Base-by-base conservation (phyloP, 1,140 invertebrate species). In the Aphidius ervi region DNA sequence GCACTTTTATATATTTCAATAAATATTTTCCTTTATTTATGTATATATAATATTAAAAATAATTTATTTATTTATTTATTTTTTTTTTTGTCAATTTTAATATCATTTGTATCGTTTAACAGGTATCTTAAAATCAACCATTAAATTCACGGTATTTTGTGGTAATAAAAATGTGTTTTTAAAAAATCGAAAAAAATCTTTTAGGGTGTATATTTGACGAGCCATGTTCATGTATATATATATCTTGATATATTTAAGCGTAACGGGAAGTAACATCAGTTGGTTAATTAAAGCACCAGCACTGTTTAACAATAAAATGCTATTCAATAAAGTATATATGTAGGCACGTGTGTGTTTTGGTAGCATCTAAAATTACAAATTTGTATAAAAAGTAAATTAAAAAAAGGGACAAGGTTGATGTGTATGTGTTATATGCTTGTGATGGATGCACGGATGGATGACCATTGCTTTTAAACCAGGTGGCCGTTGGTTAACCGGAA, bases 401-500 rank as follows among this genome's bases (percentile, higher is more conserved):
- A 58, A 20, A 48, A 16, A 42, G 41, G 40, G 40, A 39, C 9
- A 6, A 54, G 37, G 42, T 54, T 54, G 39, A n/a, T 16, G 6
- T 54, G 40, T 16, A 39, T 41, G n/a, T 56, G 41, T 16, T 16
- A 16, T 16, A 16, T 16, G 16, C 16, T 16, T 16, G 5, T 52
- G 41, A 43, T 39, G 62, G 55, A 57, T 53, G 48, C 23, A 67
- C 63, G 65, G 59, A 52, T 56, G 62, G 67, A 45, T 65, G 65
- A 53, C 59, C 64, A 64, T 68, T 58, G 52, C 16, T 31, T 31
- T 31, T 31, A 31, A 31, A 64, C 70, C 70, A 71, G 70, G 70
- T 72, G 69, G 67, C 63, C 48, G 58, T 45, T 37, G 53, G 49
- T 49, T 41, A 58, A 63, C 72, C 74, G 74, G 74, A 75, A 75